phyloP scores from a whole-genome alignment of 2,888 invertebrate species.

The Mythimna loreyi region DNA sequence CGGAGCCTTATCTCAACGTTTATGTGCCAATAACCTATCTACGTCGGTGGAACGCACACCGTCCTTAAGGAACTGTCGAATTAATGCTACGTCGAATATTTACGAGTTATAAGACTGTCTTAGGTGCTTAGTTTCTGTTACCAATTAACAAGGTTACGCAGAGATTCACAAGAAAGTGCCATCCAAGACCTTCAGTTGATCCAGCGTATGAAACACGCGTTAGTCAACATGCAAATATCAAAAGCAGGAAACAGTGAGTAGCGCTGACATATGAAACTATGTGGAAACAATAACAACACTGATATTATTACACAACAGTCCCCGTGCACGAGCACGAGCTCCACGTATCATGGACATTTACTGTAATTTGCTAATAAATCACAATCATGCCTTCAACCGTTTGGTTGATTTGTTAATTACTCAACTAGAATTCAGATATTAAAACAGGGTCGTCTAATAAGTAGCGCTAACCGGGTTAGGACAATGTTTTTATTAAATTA shows the following conservation, averaged over 20 bases:
- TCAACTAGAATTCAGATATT: slow-evolving; percentile 17
- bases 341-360: slow-evolving; percentile 14
- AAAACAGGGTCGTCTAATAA: slow-evolving; percentile 28
- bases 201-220: slow-evolving; percentile 26
- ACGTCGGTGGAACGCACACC: slow-evolving; percentile 22
- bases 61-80: slow-evolving; percentile 1
- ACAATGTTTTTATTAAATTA: slow-evolving; percentile 15
- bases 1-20: slow-evolving; percentile 37
- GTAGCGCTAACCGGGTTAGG: slow-evolving; percentile 24
- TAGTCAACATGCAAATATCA: slow-evolving; percentile 56
- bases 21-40: slow-evolving; percentile 23
- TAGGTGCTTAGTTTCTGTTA: not conserved
- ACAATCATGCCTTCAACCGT: slow-evolving; percentile 36
- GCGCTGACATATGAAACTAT: slow-evolving; percentile 47
- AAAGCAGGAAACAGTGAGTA: slow-evolving; percentile 60
- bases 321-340: slow-evolving; percentile 18
- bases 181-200: slow-evolving; percentile 15
- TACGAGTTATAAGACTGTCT: slow-evolving; percentile 11
- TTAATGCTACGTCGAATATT: slow-evolving; percentile 10
- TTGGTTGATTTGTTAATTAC: slow-evolving; percentile 23
- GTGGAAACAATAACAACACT: slow-evolving; percentile 50
- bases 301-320: slow-evolving; percentile 41
- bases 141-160: slow-evolving; percentile 12
- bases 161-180: slow-evolving; percentile 8
- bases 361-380: slow-evolving; percentile 21